Conservation (phyloP, 1,140 invertebrate species). For the Gryllus bimaculatus region DNA sequence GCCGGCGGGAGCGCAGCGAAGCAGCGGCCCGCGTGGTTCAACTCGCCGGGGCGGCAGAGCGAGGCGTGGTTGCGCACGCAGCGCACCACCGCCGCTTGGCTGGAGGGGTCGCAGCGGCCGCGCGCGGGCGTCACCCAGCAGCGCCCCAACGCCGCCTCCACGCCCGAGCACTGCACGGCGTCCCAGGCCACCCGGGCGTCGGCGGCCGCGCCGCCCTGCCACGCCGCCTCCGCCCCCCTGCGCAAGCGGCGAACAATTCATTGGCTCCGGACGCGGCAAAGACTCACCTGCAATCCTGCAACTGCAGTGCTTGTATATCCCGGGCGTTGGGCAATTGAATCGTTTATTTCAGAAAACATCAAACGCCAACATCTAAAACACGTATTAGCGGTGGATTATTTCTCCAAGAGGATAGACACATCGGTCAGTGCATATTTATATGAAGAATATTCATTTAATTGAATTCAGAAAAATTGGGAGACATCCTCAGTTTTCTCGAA, state of each 20-base stretch:
- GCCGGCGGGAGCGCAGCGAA: conserved; percentile 23
- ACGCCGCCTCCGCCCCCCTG: conserved; percentile 42
- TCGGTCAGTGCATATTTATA: no score
- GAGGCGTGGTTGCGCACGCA: conserved; percentile 38
- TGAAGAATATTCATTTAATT: no score
- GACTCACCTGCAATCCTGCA: no score
- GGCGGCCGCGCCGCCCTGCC: conserved; percentile 38
- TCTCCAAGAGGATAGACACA: no score
- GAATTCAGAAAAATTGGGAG: no score
- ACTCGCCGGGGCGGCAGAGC: conserved; percentile 38
- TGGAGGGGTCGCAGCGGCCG: conserved; percentile 23
- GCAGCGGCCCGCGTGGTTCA: conserved; percentile 34
- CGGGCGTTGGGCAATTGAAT: no score
- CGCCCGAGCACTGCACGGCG: conserved; percentile 38
- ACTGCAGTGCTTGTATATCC: no score
- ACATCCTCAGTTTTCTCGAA: no score
- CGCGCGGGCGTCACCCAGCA: conserved; percentile 36
- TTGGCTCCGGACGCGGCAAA: no score
- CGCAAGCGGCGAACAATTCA: conserved; percentile 42
- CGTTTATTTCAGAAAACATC: no score
- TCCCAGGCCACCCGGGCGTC: conserved; percentile 32
- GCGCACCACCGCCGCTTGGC: conserved; percentile 37
- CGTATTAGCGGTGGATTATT: no score
- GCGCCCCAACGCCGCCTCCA: conserved; percentile 38
- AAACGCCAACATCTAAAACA: no score